Base-by-base conservation (phyloP, 2,888 invertebrate genomes). In the Oxystoma pomonae region DNA sequence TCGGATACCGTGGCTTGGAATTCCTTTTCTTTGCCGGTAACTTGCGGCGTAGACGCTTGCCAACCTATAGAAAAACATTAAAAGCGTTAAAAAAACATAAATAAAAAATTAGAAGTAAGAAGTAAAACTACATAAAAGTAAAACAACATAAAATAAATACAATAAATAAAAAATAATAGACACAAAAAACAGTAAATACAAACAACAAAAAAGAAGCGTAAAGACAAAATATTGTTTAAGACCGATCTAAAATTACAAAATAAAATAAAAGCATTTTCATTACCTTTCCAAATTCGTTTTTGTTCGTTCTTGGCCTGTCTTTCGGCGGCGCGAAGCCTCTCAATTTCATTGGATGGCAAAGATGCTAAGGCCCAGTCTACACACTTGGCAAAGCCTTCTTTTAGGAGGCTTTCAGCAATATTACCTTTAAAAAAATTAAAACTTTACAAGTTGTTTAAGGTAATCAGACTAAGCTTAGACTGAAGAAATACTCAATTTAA, bases 361-460 rank as follows among this genome's bases (percentile, higher is more conserved):
- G 90, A 88, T 7, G 90, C 89, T 83, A 96, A 91, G 51, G 92
- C 93, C 94, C 94, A 94, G 78, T 96, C 95, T 18, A 95, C 92
- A 76, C 98, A 98, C 77, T 89, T 90, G 0, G 97, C 98, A 74
- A 95, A 92, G 57, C 75, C 76, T 65, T 75, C 74, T 62, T 69
- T 70, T 22, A 76, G 59, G 65, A 99, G 82, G 20, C 91, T 86
- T 78, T 98, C 98, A 0, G 98, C 97, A 75, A 99, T 74, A 58
- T 74, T 97, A 49, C 90, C 63, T 63, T 16, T n/a, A 20, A 59
- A 9, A 49, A 9, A 18, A n/a, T 20, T 1, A 19, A 17, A 17
- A 55, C 1, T 57, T 19, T 57, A 19, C n/a, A 3, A 53, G 5
- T 53, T 53, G 3, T 35, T 35, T 35, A 12, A 35, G 12, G 35